Evolutionary conservation across 2,113 vertebrate species (phyloP).

Genomic region (Chamaea fasciata): DNA sequence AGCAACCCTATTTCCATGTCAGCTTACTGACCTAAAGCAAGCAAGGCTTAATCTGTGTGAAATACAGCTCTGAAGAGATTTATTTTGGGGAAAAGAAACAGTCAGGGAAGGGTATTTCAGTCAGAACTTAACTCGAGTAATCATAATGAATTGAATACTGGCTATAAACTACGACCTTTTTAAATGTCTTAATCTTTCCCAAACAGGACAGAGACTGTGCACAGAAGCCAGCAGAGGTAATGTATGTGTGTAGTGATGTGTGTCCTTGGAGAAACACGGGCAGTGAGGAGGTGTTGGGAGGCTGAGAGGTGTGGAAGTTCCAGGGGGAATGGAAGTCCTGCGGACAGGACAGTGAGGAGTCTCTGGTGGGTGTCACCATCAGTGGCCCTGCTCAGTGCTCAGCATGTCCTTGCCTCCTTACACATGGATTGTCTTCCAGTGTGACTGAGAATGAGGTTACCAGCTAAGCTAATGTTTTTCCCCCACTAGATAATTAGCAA

Average conservation of each 20-base stretch:
- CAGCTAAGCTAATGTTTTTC: not conserved
- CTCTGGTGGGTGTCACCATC: not conserved
- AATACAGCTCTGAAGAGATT: not conserved
- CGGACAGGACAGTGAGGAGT: not conserved
- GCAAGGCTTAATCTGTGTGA: not conserved
- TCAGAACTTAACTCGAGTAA: not conserved
- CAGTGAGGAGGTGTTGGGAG: not conserved
- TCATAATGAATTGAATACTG: not conserved
- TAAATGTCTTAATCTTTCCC: not conserved
- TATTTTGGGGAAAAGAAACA: not conserved
- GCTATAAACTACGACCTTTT: not conserved
- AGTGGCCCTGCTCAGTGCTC: not conserved
- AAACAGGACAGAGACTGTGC: constrained; percentile 64
- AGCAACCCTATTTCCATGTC: not conserved
- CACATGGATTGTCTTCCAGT: not conserved
- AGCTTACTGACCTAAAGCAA: not conserved
- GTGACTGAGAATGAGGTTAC: not conserved
- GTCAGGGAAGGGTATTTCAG: not conserved
- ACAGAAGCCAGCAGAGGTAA: constrained; percentile 75
- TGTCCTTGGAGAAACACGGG: not conserved
- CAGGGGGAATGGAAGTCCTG: not conserved
- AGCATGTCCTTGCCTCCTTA: not conserved
- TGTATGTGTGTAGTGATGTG: not conserved
- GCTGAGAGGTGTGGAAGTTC: not conserved
- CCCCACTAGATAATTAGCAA: not conserved